phyloP scores from a whole-genome alignment of 2,888 invertebrate genomes.

The Drosophila helvetica region DNA sequence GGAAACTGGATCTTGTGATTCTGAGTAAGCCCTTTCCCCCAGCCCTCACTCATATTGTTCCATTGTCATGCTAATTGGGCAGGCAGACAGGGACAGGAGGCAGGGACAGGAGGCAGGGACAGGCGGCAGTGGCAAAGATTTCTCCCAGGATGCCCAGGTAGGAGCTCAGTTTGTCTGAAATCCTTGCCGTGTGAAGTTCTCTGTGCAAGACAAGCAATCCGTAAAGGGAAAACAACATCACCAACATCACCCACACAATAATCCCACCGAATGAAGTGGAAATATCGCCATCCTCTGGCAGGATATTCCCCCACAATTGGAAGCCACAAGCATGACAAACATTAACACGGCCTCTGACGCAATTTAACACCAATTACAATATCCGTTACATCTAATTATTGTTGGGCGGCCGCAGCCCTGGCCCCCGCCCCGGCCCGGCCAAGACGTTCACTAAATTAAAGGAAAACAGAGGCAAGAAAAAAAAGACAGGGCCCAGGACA shows the following conservation, averaged over 20 bases:
- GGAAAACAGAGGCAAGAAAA: slow-evolving; percentile 60
- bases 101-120: slow-evolving; percentile 1
- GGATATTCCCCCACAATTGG: neutral
- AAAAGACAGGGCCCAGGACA: slow-evolving; percentile 45
- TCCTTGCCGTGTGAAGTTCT: slow-evolving; percentile 48
- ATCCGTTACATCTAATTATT: slow-evolving; percentile 84
- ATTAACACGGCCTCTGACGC: slow-evolving; percentile 81
- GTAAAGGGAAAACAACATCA: slow-evolving; percentile 32
- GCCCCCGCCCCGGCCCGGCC: neutral
- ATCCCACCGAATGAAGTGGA: slow-evolving; percentile 12
- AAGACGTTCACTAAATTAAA: slow-evolving; percentile 70
- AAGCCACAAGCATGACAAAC: slow-evolving; percentile 61
- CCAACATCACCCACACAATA: slow-evolving; percentile 23
- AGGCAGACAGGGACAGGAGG: neutral
- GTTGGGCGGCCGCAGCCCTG: slow-evolving; percentile 42
- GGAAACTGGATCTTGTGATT: slow-evolving; percentile 59
- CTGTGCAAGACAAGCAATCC: slow-evolving; percentile 17
- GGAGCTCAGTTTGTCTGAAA: slow-evolving; percentile 41
- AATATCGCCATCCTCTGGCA: slow-evolving; percentile 6
- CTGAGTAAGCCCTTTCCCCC: slow-evolving; percentile 11
- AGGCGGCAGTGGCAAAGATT: slow-evolving; percentile 26
- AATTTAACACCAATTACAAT: slow-evolving; percentile 84
- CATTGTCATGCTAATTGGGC: slow-evolving; percentile 74
- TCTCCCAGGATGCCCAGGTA: slow-evolving; percentile 25
- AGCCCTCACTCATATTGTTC: slow-evolving; percentile 44